Evolutionary conservation across 1,140 invertebrate species (phyloP), one percentile per base, ranked within the genome.

Genomic region (Apis dorsata): DNA sequence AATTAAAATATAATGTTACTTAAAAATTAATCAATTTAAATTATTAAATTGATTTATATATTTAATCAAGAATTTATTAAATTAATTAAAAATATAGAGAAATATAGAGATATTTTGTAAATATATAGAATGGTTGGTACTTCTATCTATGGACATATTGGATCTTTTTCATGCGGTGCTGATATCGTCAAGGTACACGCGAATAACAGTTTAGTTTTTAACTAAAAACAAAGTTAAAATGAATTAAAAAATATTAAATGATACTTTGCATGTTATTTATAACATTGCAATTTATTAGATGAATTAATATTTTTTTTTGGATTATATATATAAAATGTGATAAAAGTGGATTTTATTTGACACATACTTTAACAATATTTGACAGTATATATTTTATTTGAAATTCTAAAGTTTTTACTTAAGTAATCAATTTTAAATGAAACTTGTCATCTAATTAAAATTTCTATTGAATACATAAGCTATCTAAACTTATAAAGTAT

Each of bases 131-230:
- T 5, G 1, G 57, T 83, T 83, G 81, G 81, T 24, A 79, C 10
- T 57, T 9, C 66, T 70, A 15, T 7, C 21, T 53, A 78, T 57
- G n/a, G 12, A n/a, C 2, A 71, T 78, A 1, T n/a, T 21, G 24
- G 77, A 53, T 71, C 70, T 72, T 62, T 79, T 79, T 83, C 65
- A 59, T 19, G 19, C 65, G 71, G 81, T 83, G 0, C 24, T 53
- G 81, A 79, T 69, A 34, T 79, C 63, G n/a, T 63, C n/a, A 83
- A 85, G 81, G 81, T 85, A 79, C 71, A 55, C 60, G 65, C 51
- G 53, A 59, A 44, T 60, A 34, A 63, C 5, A 75, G 7, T 63
- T 70, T 51, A 24, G 12, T 69, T 85, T 74, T 85, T 59, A 66
- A 12, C 21, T 69, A 59, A 79, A 63, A 79, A 79, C 68, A 49